Evolutionary conservation across 2,797 vertebrate genomes (phyloP), one percentile per base, ranked within the genome.

Genomic region (Dipus sagitta): DNA sequence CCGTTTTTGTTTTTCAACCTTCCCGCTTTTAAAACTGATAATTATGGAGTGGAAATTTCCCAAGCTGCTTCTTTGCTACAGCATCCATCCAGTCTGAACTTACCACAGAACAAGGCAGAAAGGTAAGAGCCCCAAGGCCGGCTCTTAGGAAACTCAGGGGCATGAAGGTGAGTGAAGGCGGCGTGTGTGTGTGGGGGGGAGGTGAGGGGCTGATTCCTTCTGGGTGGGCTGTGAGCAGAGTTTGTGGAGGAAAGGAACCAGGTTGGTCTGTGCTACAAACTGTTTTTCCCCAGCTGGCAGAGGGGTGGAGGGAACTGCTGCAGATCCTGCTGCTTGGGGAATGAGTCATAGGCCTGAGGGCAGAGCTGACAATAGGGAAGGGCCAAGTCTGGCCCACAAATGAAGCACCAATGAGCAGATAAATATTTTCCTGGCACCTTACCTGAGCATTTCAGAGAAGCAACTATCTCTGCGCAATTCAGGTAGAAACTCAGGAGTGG

Each of bases 291-390:
- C 3, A 32, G 70, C 79, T 38, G 47, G 38, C 30, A 47, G 52
- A 47, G 52, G 90, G 83, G 83, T 71, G 93, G 93, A 86, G 92
- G 91, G 13, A 34, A 76, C 86, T 81, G 32, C 79, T 26, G 92
- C n/a, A n/a, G n/a, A 86, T 85, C 67, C 65, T 54, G 88, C 92
- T 92, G 92, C 90, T 26, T 79, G 34, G 17, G 9, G 60, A 10
- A 15, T 97, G 96, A 97, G 92, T 97, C 96, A 97, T 4, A 0
- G 1, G 79, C 93, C 95, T 3, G 20, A 82, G 90, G 95, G 96
- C 91, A 91, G 80, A 88, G 71, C 90, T 84, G 30, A 52, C 65
- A 88, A 1, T 14, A 8, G 92, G 96, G 94, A 64, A 85, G 86
- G 86, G 86, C 86, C 1, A 52, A 23, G 72, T 93, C 92, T 86